Evolutionary conservation across 1,140 invertebrate genomes (phyloP).

Genomic region (Drusus annulatus): DNA sequence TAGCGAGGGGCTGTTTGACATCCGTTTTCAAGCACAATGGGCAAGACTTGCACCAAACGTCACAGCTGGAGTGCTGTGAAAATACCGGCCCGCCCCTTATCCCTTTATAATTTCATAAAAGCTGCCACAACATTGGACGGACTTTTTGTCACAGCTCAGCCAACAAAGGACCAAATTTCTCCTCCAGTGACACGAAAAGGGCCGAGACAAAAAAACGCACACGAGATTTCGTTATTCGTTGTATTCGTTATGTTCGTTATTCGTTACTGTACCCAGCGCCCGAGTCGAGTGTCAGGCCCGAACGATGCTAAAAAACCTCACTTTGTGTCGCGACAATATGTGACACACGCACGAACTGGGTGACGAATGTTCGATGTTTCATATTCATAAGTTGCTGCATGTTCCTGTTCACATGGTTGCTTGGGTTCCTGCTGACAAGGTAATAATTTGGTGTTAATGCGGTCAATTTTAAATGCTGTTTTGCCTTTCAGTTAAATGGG

Average conservation of each 20-base stretch:
- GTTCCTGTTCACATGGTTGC: no score
- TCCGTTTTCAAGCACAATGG: constrained; percentile 41
- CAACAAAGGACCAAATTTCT: constrained; percentile 43
- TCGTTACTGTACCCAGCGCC: constrained; percentile 30
- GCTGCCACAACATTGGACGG: constrained; percentile 51
- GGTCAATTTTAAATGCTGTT: no score
- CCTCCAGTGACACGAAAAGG: constrained; percentile 29
- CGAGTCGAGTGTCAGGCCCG: not conserved
- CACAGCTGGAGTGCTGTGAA: constrained; percentile 51
- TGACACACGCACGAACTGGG: not conserved
- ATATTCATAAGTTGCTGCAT: no score
- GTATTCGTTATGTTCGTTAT: not conserved
- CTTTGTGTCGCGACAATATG: not conserved
- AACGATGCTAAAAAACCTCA: constrained; percentile 2
- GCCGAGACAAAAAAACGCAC: constrained; percentile 41
- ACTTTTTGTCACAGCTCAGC: constrained; percentile 53
- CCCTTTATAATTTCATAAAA: constrained; percentile 56
- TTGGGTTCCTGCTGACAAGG: no score
- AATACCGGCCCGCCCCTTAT: constrained; percentile 44
- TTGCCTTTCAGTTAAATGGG: no score
- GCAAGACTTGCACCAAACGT: constrained; percentile 29
- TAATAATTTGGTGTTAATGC: no score
- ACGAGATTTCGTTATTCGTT: constrained; percentile 33
- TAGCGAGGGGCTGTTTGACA: constrained; percentile 34
- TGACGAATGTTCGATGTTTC: no score